Evolutionary conservation across 2,888 invertebrate genomes (phyloP).

Genomic region (Phytoseiulus persimilis): DNA sequence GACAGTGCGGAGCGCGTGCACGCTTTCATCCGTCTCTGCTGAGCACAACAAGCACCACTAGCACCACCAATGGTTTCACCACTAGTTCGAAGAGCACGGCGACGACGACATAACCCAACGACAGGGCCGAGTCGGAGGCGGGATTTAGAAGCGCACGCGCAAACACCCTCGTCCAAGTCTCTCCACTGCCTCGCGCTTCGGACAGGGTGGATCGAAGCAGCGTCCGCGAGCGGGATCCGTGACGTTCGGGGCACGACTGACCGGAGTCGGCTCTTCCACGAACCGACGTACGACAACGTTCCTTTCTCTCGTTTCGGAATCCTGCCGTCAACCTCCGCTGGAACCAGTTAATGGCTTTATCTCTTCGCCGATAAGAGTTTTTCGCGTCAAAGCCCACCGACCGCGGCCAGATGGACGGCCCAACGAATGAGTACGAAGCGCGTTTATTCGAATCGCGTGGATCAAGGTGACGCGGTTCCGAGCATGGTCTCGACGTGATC

Average conservation of each 20-base stretch:
- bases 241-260: neutral
- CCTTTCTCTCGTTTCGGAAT: neutral
- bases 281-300: neutral
- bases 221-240: neutral
- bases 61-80: neutral
- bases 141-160: slow-evolving; percentile 5
- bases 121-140: neutral
- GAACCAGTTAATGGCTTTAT: neutral
- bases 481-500: no score
- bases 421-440: neutral
- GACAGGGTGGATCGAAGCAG: neutral
- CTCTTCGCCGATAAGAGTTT: neutral
- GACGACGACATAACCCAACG: neutral
- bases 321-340: neutral
- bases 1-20: neutral
- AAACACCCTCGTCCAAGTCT: neutral
- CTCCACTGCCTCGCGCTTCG: neutral
- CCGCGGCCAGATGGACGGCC: neutral
- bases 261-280: neutral
- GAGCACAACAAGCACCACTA: neutral
- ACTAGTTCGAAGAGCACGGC: neutral
- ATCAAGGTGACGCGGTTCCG: no score
- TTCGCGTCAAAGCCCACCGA: neutral
- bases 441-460: no score
- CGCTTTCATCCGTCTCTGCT: neutral